Evolutionary conservation across 2,797 vertebrate genomes (phyloP).

Genomic region (Coluber constrictor): DNA sequence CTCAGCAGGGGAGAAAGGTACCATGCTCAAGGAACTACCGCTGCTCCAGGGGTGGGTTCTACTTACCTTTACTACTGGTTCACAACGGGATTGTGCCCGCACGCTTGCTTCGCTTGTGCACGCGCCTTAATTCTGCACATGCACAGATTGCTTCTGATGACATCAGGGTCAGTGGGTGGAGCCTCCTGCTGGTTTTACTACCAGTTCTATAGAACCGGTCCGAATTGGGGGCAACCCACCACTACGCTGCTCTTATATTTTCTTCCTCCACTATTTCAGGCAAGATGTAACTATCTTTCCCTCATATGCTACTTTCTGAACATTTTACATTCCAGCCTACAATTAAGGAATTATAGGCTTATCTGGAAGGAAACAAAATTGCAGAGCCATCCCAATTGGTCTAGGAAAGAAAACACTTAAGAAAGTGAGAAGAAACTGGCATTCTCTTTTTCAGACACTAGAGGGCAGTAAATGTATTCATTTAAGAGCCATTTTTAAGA

Average conservation of each 20-base stretch:
- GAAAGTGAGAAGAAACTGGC: not conserved
- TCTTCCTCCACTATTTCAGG: not conserved
- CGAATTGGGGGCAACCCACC: too few species aligned
- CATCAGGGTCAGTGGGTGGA: too few species aligned
- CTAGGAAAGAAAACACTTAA: not conserved
- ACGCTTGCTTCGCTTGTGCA: too few species aligned
- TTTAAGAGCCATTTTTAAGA: not conserved
- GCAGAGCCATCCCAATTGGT: not conserved
- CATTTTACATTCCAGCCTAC: not conserved
- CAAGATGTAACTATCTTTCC: not conserved
- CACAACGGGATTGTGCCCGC: too few species aligned
- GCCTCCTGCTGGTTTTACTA: too few species aligned
- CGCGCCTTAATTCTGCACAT: too few species aligned
- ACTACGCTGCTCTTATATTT: not conserved
- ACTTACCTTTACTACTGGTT: too few species aligned
- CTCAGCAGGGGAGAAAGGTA: not conserved
- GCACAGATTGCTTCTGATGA: too few species aligned
- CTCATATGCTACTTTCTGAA: not conserved
- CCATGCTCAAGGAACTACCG: not conserved
- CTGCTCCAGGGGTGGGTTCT: not conserved
- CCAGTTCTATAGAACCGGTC: too few species aligned
- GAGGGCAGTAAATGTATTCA: slow-evolving; percentile 10
- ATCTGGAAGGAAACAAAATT: not conserved
- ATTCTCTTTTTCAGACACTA: not conserved
- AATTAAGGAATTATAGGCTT: not conserved